Evolutionary conservation across 1,140 invertebrate species (phyloP), one percentile per base, ranked within the genome.

Genomic region (Nasonia longicornis): DNA sequence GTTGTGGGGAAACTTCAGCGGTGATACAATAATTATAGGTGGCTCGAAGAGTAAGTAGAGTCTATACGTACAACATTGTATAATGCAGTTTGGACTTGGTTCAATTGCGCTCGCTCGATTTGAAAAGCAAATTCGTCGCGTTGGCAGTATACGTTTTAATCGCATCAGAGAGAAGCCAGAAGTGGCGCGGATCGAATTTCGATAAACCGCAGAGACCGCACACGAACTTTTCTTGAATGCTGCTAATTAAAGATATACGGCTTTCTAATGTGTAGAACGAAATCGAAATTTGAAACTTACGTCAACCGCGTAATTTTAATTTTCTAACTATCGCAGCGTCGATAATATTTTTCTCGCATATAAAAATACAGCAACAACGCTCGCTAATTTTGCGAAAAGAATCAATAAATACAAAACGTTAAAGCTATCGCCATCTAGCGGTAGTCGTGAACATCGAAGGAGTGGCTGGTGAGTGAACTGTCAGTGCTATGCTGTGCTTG

Each of bases 381-480:
- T 48, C 45, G 52, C 3, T 58, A 58, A 58, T n/a, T 20, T 58
- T n/a, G 52, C 16, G 6, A 42, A 26, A 69, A n/a, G 35, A 63
- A 80, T 80, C 79, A 52, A 80, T 48, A 48, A 48, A 58, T 80
- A 74, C 4, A 48, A 52, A 75, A 80, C 45, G 22, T 67, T 48
- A 48, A 80, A n/a, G 8, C 12, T 22, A 48, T 71, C 79, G 79
- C 79, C 79, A 81, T 81, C 79, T 81, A 71, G 12, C 48, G 79
- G 64, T 8, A 26, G 12, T 10, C 11, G 4, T 4, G 29, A 31
- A 38, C 2, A 12, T 58, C 72, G 38, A 79, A 70, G 42, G 29
- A n/a, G 45, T 72, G 71, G 58, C 45, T 58, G 45, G 26, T 66
- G 58, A 66, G 71, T 35, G 63, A 79, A 79, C 77, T 80, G 71